These are phyloP conservation scores for Stegostoma tigrinum DNA, from an alignment of 2,113 vertebrate genomes.

Conservation along the genomic window DNA sequence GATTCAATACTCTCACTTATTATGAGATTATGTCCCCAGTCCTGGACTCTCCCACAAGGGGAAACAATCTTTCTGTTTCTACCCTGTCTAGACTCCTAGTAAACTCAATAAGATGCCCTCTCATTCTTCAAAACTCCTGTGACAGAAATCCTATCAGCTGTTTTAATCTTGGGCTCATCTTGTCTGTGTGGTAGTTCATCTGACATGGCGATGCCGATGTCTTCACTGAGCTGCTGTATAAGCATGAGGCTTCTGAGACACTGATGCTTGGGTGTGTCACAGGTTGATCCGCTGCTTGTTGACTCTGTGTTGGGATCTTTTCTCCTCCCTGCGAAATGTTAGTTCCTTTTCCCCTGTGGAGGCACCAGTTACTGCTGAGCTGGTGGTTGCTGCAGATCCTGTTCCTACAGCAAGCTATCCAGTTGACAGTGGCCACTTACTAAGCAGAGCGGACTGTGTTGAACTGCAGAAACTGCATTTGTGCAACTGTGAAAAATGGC, in stretches of 20 bases:
- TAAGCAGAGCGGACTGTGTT: neutral
- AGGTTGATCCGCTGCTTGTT: neutral
- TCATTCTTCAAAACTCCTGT: neutral
- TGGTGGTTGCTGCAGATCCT: no score
- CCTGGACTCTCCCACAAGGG: no score
- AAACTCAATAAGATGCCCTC: no score
- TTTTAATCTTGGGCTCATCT: neutral
- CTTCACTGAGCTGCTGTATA: neutral
- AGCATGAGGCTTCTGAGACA: neutral
- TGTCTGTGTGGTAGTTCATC: neutral
- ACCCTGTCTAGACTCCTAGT: no score
- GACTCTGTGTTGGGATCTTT: neutral
- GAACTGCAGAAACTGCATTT: neutral
- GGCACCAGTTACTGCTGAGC: neutral
- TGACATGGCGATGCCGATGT: neutral
- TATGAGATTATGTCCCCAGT: no score
- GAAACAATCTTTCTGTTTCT: no score
- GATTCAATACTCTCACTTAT: no score
- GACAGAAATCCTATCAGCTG: neutral
- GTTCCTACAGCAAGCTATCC: no score
- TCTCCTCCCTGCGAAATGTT: neutral
- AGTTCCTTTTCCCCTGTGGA: neutral
- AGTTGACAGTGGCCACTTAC: neutral
- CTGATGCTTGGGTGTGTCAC: neutral
- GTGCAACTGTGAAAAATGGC: neutral